These are phyloP conservation scores for Chironomus tepperi DNA, from an alignment of 1,140 invertebrate species.

Conservation along the genomic window DNA sequence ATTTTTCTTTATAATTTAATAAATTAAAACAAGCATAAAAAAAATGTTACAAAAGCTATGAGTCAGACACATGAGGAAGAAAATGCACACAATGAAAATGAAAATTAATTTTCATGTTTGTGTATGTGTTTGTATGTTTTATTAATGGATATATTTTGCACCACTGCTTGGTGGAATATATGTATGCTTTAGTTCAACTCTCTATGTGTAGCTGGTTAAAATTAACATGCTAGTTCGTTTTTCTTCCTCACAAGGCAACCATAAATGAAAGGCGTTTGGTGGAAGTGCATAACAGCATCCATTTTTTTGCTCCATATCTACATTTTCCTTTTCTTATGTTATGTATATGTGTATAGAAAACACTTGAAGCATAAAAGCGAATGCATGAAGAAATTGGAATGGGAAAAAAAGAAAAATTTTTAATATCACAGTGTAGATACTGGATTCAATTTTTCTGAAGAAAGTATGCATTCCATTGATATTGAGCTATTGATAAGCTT, in stretches of 20 bases:
- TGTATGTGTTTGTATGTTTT: not conserved
- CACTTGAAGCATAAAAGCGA: not conserved
- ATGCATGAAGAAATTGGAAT: too few relatives aligned
- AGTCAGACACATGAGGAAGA: not conserved
- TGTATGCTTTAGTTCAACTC: too few relatives aligned
- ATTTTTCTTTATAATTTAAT: slow-evolving; percentile 1
- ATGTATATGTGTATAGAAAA: not conserved
- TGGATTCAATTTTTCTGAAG: too few relatives aligned
- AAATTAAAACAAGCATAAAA: not conserved
- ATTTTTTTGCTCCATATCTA: too few relatives aligned
- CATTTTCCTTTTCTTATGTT: not conserved
- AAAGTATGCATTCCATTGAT: not conserved
- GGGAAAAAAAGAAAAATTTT: not conserved
- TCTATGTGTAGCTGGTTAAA: too few relatives aligned
- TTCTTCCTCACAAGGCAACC: not conserved
- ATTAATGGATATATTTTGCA: slow-evolving; percentile 2
- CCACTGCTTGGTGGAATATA: too few relatives aligned
- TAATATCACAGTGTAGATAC: not conserved
- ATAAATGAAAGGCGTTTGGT: too few relatives aligned
- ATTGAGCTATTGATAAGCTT: slow-evolving; percentile 1
- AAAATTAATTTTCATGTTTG: not conserved
- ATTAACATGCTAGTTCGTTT: not conserved
- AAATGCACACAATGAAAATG: not conserved
- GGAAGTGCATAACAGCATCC: too few relatives aligned
- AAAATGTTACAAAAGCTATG: slow-evolving; percentile 3